Conservation (phyloP, 2,113 vertebrate genomes). For the Brevimyrus niger region DNA sequence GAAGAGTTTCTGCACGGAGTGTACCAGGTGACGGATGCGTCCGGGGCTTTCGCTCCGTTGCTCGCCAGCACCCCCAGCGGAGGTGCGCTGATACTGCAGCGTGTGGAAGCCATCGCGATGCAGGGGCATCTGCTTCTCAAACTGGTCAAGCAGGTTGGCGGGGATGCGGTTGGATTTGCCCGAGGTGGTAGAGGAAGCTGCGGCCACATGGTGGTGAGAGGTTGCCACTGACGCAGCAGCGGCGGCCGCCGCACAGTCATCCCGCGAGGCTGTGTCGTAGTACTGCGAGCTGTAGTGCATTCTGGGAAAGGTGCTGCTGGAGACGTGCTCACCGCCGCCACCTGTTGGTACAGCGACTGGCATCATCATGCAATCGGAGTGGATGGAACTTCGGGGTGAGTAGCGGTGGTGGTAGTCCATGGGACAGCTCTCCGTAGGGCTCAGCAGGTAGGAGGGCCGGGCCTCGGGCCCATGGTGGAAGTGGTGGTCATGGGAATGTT, state of each 20-base stretch:
- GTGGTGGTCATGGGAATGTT: constrained; percentile 73
- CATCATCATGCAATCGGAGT: constrained; percentile 96
- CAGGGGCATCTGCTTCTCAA: constrained; percentile 92
- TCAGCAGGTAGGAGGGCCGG: constrained; percentile 86
- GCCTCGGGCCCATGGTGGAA: constrained; percentile 74
- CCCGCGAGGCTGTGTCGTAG: constrained; percentile 72
- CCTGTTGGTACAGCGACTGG: constrained; percentile 69
- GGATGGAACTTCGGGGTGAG: constrained; percentile 89
- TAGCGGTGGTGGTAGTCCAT: constrained; percentile 88
- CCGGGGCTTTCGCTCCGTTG: constrained; percentile 94
- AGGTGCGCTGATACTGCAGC: constrained; percentile 90
- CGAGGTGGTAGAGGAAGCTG: constrained; percentile 61
- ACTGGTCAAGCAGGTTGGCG: constrained; percentile 90
- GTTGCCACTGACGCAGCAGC: constrained; percentile 45
- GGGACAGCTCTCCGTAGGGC: constrained; percentile 87
- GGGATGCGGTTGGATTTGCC: constrained; percentile 81
- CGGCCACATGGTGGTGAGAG: constrained; percentile 42
- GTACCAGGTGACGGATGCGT: constrained; percentile 91
- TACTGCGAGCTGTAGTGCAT: constrained; percentile 98
- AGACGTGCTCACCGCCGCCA: constrained; percentile 73
- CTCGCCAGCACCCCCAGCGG: constrained; percentile 63
- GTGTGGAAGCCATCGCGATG: constrained; percentile 96
- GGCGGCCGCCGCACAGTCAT: constrained; percentile 73
- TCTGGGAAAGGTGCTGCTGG: constrained; percentile 97
- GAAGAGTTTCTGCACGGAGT: constrained; percentile 98